Base-by-base conservation (phyloP, 2,888 invertebrate species). In the Drosophila aldrichi region DNA sequence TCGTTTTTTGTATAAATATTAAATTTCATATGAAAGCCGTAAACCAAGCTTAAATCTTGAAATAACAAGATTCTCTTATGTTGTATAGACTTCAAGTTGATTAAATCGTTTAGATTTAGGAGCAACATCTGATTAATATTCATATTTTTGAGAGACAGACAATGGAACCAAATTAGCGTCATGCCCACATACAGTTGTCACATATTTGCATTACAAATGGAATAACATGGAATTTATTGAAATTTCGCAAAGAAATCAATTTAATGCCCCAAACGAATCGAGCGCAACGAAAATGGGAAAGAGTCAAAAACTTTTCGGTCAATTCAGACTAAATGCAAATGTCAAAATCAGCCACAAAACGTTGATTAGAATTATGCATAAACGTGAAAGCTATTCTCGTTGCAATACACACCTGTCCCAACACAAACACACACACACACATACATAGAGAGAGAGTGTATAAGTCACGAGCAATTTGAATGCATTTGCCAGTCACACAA, bases 281-380 rank as follows among this genome's bases (percentile, higher is more conserved):
- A 51, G 46, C 54, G 16, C 48, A 57, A 73, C 75, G 70, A 63
- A 6, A 76, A 70, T 66, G 67, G 77, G 51, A 66, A 76, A 38
- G 18, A 20, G 32, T 18, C 7, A 49, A 18, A 18, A 67, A 51
- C 38, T 20, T 58, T 46, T 56, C 29, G 55, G 65, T 62, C 76
- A 77, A 79, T 75, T 70, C 70, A 49, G 25, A 18, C 38, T 70
- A 70, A 65, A 66, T 57, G 65, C 68, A 79, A 70, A 67, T 88
- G 81, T 86, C 72, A 83, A 70, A 77, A 60, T 59, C 82, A 81
- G 70, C 51, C 20, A 51, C 41, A 51, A 55, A 64, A 60, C 57
- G 70, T 77, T 74, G 59, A 66, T 74, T 77, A 68, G 70, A 81
- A 77, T 83, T 84, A 67, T 57, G 66, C 67, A 75, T 54, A 78